A percentile compares a stretch with the other conserved stretches of the same genome.
These are phyloP conservation scores for Ochotona princeps DNA, from an alignment of 2,113 vertebrate species.

Conservation along the genomic window DNA sequence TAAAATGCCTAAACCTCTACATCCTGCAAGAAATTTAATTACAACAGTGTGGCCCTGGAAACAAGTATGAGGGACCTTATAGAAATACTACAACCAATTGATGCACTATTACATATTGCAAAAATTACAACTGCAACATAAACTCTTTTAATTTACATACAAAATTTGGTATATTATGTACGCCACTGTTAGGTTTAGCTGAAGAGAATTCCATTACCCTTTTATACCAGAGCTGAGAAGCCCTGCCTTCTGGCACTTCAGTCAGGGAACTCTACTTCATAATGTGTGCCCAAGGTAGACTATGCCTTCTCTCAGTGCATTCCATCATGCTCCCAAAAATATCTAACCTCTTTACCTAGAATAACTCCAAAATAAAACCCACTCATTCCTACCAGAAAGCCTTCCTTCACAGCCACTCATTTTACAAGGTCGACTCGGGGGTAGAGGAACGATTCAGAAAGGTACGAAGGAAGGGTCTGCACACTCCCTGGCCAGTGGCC, in stretches of 20 bases:
- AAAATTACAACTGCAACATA: neutral
- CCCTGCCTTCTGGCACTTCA: neutral
- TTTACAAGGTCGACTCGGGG: neutral
- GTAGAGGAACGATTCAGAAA: neutral
- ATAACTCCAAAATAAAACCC: neutral
- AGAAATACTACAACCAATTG: neutral
- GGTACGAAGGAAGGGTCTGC: neutral
- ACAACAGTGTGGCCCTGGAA: neutral
- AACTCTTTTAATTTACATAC: neutral
- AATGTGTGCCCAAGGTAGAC: neutral
- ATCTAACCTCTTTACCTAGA: neutral
- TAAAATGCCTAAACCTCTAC: neutral
- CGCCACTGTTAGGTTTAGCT: neutral
- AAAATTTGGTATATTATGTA: neutral
- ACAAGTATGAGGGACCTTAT: neutral
- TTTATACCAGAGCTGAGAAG: neutral
- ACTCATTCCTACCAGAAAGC: neutral
- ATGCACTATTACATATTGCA: neutral
- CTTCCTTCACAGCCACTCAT: neutral
- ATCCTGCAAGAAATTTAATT: neutral
- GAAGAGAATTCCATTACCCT: neutral
- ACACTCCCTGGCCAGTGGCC: neutral
- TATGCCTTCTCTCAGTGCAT: neutral
- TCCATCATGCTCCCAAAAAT: neutral
- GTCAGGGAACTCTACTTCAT: neutral